phyloP scores from a whole-genome alignment of 2,888 invertebrate species.

The Rhimphoctona megacephalus region DNA sequence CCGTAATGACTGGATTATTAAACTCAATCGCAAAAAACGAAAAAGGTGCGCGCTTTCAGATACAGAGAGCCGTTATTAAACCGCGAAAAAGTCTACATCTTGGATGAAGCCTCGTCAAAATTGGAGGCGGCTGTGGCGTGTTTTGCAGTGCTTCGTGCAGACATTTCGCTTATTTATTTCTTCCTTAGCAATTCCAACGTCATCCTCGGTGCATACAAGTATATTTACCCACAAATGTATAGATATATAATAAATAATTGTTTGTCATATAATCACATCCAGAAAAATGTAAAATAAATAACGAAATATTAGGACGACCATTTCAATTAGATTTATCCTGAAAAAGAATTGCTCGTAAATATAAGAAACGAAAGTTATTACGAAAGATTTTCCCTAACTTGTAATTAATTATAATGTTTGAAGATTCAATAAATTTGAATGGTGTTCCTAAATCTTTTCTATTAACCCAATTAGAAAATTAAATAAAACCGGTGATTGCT shows the following conservation, averaged over 20 bases:
- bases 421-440: background rate
- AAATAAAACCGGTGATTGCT: background rate
- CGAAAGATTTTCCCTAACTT: background rate
- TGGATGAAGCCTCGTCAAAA: constrained; percentile 46
- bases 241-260: background rate
- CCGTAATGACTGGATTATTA: constrained; percentile 78
- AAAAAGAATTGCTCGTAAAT: background rate
- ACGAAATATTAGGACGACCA: background rate
- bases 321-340: background rate
- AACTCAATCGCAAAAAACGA: constrained; percentile 76
- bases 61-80: constrained; percentile 66
- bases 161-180: constrained; percentile 69
- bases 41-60: constrained; percentile 74
- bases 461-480: background rate
- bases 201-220: constrained; percentile 18
- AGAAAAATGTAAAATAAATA: background rate
- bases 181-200: constrained; percentile 62
- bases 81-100: constrained; percentile 63
- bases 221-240: background rate
- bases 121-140: constrained; percentile 51
- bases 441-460: background rate
- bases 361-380: background rate
- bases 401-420: background rate
- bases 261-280: background rate
- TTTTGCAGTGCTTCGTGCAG: constrained; percentile 68